Percentiles rank a stretch among this genome's conserved stretches.
These are phyloP conservation scores for Sipha flava DNA, from an alignment of 1,140 invertebrate genomes.

Conservation along the genomic window DNA sequence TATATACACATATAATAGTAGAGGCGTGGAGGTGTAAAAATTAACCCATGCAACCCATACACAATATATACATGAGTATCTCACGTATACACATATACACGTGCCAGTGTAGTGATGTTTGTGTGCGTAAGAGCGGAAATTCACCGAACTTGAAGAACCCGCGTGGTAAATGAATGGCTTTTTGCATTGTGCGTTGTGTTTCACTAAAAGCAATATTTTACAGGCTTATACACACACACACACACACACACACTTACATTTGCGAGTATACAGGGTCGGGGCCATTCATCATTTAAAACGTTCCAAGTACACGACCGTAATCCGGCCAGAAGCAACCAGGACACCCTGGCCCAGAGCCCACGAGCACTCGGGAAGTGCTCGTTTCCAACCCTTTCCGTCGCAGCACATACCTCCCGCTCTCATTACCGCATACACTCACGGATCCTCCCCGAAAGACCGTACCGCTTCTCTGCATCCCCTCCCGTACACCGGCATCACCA, in stretches of 20 bases:
- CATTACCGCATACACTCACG: too few relatives aligned
- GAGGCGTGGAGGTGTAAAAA: constrained; percentile 10
- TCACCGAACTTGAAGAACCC: neutral
- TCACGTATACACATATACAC: too few relatives aligned
- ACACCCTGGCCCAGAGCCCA: constrained; percentile 16
- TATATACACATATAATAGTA: neutral
- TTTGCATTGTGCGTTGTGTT: constrained; percentile 14
- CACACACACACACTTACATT: neutral
- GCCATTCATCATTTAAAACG: constrained; percentile 30
- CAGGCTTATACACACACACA: constrained; percentile 1
- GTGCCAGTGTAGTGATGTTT: neutral
- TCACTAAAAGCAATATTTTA: constrained; percentile 24
- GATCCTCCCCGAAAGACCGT: too few relatives aligned
- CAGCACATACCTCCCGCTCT: too few relatives aligned
- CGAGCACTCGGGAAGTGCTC: neutral
- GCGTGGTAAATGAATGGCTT: constrained; percentile 17
- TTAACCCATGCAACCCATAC: neutral
- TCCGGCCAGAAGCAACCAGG: neutral
- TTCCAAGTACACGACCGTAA: constrained; percentile 14
- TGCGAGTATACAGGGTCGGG: neutral
- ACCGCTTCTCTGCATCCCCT: too few relatives aligned
- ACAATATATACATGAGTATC: neutral
- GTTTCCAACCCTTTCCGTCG: neutral
- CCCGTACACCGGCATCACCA: too few relatives aligned
- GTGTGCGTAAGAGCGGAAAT: neutral